Evolutionary conservation across 2,797 vertebrate species (phyloP), one percentile per base, ranked within the genome.

Genomic region (Netta rufina): DNA sequence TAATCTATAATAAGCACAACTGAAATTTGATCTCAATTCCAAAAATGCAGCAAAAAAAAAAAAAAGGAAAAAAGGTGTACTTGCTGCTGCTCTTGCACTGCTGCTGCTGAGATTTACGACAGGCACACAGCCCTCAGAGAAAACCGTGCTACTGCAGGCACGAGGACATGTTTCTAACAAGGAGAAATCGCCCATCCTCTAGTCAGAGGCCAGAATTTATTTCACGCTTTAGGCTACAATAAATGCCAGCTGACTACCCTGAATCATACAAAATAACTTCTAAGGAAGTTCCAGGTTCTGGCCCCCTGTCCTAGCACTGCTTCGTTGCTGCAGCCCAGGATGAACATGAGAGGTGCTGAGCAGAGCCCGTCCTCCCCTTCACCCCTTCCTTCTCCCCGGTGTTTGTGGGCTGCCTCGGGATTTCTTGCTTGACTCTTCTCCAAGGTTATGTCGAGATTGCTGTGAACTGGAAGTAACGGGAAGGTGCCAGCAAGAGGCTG

Each of bases 271-370:
- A 77, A 94, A 72, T 38, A 38, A 87, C 82, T 83, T 82, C 6
- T 54, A 16, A 77, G 64, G n/a, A 82, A 89, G 78, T 64, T 41
- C 24, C 7, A 30, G 2, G 36, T 30, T 24, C 69, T 39, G 5
- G 28, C 8, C 6, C 8, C 7, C 16, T 45, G 43, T 91, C 24
- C 45, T 58, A 53, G 24, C 43, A 33, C 36, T 0, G 1, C 51
- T 87, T 30, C 9, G 1, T n/a, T 71, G 36, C 88, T 57, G 30
- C 56, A 60, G 70, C 6, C 16, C 56, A 10, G 64, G 51, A 47
- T 0, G 1, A 57, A 11, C 8, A 13, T 2, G 11, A 0, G 1
- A 47, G 43, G 56, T 14, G 62, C 14, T n/a, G 60, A 84, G 24
- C 0, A 2, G 78, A 47, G 41, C 64, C 21, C 1, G 1, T 54